Evolutionary conservation across 2,888 invertebrate genomes (phyloP), one percentile per base, ranked within the genome.

Genomic region (Mimachlamys varia): DNA sequence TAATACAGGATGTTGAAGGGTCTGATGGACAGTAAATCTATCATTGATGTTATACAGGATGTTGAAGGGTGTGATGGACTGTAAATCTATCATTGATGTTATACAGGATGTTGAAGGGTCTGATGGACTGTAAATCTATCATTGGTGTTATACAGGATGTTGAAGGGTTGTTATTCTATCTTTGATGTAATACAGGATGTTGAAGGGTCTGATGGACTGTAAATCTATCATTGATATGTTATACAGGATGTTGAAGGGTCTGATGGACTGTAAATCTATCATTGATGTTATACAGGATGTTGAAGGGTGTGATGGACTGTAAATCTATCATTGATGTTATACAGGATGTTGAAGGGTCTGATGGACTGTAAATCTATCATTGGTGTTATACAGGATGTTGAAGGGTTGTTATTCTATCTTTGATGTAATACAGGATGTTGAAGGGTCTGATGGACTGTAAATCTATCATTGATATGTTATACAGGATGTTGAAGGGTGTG

Each of bases 141-240:
- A 98, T 98, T n/a, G n/a, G n/a, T n/a, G n/a, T n/a, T n/a, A n/a
- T n/a, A n/a, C n/a, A n/a, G 96, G 95, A 97, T 98, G 97, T 95
- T 98, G 90, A 96, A 97, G 87, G 98, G 98, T 0, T n/a, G n/a
- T n/a, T n/a, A n/a, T n/a, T n/a, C n/a, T n/a, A n/a, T n/a, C n/a
- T n/a, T n/a, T n/a, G n/a, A n/a, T n/a, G n/a, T n/a, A n/a, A n/a
- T n/a, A n/a, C n/a, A n/a, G 96, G 95, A 97, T 98, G 97, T 95
- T 98, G 90, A 96, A 97, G 87, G 98, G 98, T 0, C 97, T 98
- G 92, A 97, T 97, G 94, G 97, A 97, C 92, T 97, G 98, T 91
- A 98, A 98, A 94, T 97, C 98, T 92, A 97, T 98, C 19, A 98
- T 98, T n/a, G n/a, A n/a, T n/a, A n/a, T n/a, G n/a, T n/a, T n/a